Conservation (phyloP, 2,888 invertebrate genomes). For the Colostygia pectinataria region DNA sequence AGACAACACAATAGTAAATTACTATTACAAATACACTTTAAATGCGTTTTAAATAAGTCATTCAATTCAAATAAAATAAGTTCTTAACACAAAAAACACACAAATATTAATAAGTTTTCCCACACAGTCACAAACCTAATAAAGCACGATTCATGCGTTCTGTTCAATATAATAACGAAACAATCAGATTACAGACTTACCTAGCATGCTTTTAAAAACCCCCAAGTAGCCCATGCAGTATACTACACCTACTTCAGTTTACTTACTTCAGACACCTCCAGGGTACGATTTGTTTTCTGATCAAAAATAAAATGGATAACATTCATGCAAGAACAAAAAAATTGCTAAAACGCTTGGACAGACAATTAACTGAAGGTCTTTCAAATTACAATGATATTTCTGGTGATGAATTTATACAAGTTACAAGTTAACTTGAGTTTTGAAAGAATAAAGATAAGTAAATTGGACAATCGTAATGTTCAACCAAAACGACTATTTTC, state of each 20-base stretch:
- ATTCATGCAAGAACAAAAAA: constrained; percentile 11
- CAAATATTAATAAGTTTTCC: not conserved
- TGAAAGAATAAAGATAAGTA: no score
- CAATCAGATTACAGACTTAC: constrained; percentile 1
- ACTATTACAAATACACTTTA: no score
- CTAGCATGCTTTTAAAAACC: constrained; percentile 16
- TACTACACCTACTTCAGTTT: no score
- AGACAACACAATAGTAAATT: no score
- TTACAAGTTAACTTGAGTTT: no score
- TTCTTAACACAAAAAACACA: no score
- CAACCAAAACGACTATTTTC: no score
- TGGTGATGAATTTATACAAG: no score
- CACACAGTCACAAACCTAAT: constrained; percentile 3
- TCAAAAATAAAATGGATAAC: constrained; percentile 4
- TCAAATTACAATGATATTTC: constrained; percentile 11
- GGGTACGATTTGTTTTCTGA: no score
- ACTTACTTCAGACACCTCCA: not conserved
- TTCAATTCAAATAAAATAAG: no score
- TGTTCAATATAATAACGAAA: not conserved
- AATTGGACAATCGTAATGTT: no score
- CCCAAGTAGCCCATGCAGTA: constrained; percentile 9
- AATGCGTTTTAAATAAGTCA: no score
- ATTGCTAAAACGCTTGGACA: constrained; percentile 3
- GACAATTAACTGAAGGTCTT: constrained; percentile 1
- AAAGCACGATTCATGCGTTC: constrained; percentile 4